phyloP scores from a whole-genome alignment of 2,888 invertebrate species.

The Cosmopolites sordidus region DNA sequence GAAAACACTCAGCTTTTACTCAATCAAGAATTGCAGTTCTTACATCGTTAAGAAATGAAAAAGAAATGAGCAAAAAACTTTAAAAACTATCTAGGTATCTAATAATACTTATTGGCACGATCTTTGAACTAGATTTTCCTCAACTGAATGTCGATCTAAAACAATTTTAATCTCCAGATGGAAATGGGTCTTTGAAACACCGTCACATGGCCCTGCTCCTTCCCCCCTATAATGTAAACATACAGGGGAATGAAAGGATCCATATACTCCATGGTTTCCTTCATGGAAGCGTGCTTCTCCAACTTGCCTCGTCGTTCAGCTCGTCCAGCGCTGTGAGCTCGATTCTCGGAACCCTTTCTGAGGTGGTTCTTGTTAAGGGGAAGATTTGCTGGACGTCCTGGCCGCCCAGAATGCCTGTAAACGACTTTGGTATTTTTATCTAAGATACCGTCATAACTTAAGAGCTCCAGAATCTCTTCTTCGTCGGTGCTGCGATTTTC shows the following conservation, averaged over 20 bases:
- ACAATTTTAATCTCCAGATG: slow-evolving; percentile 70
- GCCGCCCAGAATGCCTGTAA: slow-evolving; percentile 38
- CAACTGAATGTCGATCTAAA: slow-evolving; percentile 38
- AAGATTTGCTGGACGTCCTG: slow-evolving; percentile 50
- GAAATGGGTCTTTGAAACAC: slow-evolving; percentile 72
- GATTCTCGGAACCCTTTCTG: slow-evolving; percentile 34
- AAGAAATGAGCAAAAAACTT: too few relatives aligned
- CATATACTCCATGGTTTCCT: slow-evolving; percentile 32
- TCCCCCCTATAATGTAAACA: slow-evolving; percentile 72
- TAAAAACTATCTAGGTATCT: too few relatives aligned
- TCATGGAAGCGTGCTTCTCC: slow-evolving; percentile 18
- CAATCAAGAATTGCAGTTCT: too few relatives aligned
- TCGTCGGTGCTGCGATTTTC: slow-evolving; percentile 30
- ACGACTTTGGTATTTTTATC: slow-evolving; percentile 44
- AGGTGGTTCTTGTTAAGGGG: slow-evolving; percentile 41
- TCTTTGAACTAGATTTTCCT: slow-evolving; percentile 8
- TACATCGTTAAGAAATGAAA: too few relatives aligned
- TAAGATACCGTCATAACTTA: slow-evolving; percentile 41
- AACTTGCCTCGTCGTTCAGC: slow-evolving; percentile 33
- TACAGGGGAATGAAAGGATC: slow-evolving; percentile 55
- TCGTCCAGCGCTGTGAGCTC: slow-evolving; percentile 58
- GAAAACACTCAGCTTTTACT: too few relatives aligned
- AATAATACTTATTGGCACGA: slow-evolving; percentile 16
- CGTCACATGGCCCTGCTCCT: slow-evolving; percentile 73
- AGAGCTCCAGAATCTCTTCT: slow-evolving; percentile 42